Evolutionary conservation across 2,888 invertebrate genomes (phyloP).

Genomic region (Drosophila lutescens): DNA sequence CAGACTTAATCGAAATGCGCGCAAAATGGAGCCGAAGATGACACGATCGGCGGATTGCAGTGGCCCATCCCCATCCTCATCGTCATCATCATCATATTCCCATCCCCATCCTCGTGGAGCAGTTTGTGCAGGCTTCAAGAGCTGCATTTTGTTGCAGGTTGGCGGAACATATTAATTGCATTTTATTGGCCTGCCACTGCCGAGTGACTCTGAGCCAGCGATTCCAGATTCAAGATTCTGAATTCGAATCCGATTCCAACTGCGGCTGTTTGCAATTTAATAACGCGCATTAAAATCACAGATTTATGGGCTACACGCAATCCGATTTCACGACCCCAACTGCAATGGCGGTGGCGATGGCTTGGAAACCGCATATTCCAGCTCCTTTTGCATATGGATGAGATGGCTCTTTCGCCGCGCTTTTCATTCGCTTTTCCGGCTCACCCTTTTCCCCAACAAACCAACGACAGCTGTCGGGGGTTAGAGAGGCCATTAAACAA

Average conservation of each 20-base stretch:
- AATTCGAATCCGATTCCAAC: constrained; percentile 9
- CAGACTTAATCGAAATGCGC: constrained; percentile 63
- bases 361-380: constrained; percentile 46
- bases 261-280: constrained; percentile 70
- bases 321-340: constrained; percentile 73
- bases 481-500: constrained; percentile 57
- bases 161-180: constrained; percentile 80
- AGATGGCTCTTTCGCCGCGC: constrained; percentile 22
- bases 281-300: constrained; percentile 77
- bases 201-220: constrained; percentile 16
- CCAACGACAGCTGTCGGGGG: constrained; percentile 3
- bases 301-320: constrained; percentile 75
- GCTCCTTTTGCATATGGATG: constrained; percentile 38
- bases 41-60: constrained; percentile 17
- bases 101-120: constrained; percentile 45
- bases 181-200: constrained; percentile 71
- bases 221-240: constrained; percentile 2
- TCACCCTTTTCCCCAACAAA: constrained; percentile 2
- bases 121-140: constrained; percentile 65
- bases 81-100: too few relatives aligned
- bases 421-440: constrained; percentile 19
- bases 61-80: neutral
- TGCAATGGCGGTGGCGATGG: constrained; percentile 54
- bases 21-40: constrained; percentile 61
- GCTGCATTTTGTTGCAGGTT: constrained; percentile 73